Percentiles rank a stretch among this genome's conserved stretches.
Evolutionary conservation across 2,113 vertebrate genomes (phyloP).

Genomic region (Crotophaga sulcirostris): DNA sequence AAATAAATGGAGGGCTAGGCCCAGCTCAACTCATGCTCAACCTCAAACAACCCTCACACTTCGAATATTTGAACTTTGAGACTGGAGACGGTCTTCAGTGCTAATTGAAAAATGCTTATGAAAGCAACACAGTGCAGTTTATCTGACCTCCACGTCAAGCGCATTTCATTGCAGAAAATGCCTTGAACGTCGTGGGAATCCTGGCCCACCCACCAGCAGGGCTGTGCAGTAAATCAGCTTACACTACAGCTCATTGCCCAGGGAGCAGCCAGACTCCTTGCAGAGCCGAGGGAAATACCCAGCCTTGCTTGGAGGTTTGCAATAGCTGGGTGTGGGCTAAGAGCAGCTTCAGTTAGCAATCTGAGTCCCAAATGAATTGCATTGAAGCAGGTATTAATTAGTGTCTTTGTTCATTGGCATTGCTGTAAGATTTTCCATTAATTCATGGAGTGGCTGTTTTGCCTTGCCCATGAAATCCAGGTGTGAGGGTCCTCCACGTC

Average conservation of each 20-base stretch:
- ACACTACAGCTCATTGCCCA: neutral
- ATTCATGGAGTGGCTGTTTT: neutral
- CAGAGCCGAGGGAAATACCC: neutral
- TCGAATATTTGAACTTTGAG: neutral
- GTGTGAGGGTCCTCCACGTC: neutral
- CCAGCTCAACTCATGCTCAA: neutral
- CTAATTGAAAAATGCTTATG: neutral
- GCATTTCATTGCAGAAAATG: neutral
- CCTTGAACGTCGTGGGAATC: neutral
- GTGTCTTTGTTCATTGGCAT: neutral
- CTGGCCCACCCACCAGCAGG: neutral
- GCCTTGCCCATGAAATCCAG: neutral
- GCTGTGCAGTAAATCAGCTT: neutral
- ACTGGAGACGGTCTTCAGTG: neutral
- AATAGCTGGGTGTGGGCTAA: neutral
- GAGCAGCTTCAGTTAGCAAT: neutral
- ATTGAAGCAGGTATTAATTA: neutral
- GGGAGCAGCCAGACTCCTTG: neutral
- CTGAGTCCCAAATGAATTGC: neutral
- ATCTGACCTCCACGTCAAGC: neutral
- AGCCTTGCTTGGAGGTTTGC: neutral
- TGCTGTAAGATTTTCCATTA: neutral
- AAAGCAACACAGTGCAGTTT: neutral
- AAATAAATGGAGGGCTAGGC: neutral
- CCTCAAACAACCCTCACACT: neutral